Evolutionary conservation across 1,140 invertebrate genomes (phyloP).

Genomic region (Steinernema khuongi): DNA sequence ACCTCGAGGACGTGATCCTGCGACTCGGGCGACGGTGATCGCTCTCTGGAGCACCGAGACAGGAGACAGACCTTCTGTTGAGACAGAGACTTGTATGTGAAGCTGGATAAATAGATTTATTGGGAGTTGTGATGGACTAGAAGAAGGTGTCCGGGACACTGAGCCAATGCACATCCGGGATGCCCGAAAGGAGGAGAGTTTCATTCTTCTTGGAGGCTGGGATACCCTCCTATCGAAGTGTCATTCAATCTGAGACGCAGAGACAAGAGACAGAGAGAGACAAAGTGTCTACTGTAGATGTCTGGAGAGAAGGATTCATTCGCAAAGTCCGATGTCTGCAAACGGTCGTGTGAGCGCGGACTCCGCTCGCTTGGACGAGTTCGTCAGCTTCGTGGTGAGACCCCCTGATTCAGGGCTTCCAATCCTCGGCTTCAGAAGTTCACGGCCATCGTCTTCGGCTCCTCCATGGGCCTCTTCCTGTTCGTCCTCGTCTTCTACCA

Average conservation of each 20-base stretch:
- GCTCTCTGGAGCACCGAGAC: background rate
- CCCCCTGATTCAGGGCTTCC: background rate
- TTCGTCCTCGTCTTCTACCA: background rate
- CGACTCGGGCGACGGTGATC: background rate
- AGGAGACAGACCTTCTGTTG: background rate
- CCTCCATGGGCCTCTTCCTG: background rate
- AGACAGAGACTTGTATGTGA: background rate
- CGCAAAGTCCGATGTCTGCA: no score
- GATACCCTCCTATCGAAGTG: no score
- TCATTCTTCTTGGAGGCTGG: no score
- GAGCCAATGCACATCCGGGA: no score
- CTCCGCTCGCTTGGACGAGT: background rate
- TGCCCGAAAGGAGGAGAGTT: no score
- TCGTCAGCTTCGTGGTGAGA: background rate
- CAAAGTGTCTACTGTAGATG: no score
- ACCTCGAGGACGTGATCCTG: constrained; percentile 7
- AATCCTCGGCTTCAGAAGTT: background rate
- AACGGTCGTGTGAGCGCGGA: no score
- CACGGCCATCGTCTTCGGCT: background rate
- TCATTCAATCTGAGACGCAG: no score
- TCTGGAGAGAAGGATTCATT: no score
- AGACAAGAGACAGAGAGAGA: no score
- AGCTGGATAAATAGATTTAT: no score
- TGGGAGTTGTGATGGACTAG: background rate
- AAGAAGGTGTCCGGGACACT: no score